These are phyloP conservation scores for Benitochromis conjunctus DNA, from an alignment of 2,113 vertebrate genomes.

Conservation along the genomic window DNA sequence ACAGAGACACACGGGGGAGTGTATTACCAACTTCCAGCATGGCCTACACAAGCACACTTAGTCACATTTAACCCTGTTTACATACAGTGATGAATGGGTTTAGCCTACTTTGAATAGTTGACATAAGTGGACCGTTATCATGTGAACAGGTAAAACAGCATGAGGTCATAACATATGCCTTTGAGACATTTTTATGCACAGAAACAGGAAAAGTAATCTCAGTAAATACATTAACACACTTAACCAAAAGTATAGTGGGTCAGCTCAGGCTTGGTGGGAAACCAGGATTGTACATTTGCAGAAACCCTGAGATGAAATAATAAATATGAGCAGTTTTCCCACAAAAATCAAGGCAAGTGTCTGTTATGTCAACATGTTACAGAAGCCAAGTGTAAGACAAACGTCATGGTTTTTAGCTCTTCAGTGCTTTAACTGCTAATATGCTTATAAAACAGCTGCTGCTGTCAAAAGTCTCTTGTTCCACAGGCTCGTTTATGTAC, in stretches of 20 bases:
- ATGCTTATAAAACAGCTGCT: background rate
- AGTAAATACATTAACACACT: background rate
- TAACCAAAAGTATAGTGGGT: background rate
- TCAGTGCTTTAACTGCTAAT: background rate
- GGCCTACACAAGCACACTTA: background rate
- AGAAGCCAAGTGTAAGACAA: background rate
- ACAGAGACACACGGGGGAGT: background rate
- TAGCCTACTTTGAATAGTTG: background rate
- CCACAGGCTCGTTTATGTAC: background rate
- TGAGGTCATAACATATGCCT: background rate
- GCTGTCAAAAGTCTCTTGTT: background rate
- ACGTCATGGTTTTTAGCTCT: background rate
- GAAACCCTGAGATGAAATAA: background rate
- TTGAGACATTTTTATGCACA: fast-evolving
- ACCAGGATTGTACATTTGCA: background rate
- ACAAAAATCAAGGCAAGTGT: background rate
- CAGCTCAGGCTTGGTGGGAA: background rate
- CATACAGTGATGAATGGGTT: background rate
- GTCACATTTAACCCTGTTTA: background rate
- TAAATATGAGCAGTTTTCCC: background rate
- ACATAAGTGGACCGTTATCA: background rate
- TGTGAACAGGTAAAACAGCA: background rate
- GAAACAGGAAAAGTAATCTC: background rate
- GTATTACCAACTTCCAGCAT: background rate
- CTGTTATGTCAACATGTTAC: background rate